Evolutionary conservation across 2,113 vertebrate species (phyloP), one percentile per base, ranked within the genome.

Genomic region (Leucoraja erinaceus): DNA sequence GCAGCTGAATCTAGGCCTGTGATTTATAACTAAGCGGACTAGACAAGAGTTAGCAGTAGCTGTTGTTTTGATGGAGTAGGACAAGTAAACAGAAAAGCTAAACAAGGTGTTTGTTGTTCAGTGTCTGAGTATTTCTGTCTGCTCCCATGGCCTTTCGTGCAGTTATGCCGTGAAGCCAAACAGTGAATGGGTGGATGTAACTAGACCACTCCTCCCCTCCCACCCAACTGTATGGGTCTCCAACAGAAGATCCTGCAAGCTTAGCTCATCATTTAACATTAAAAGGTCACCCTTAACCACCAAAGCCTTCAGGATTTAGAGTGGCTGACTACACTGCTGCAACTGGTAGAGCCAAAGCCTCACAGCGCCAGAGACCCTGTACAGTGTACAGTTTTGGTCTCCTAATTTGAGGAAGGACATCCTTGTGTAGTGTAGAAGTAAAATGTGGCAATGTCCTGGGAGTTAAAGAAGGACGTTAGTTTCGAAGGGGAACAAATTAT

Each of bases 71-170:
- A 83, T 56, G 47, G 79, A 83, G 47, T 22, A 10, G 54, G 79
- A 83, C 56, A 83, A 83, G 79, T 83, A 83, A 83, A 83, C 79
- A 83, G 79, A 54, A 18, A 83, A 83, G 56, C 79, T 25, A 83
- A 83, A 83, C 79, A 83, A 83, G 79, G 79, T 83, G 79, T 83
- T 83, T 83, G 79, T 83, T 83, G 79, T 83, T 83, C 79, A 56
- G 47, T 83, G 38, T 22, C 79, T 83, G 79, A 83, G 56, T 83
- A 83, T 83, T 83, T 83, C 47, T 83, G 79, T 83, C 79, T 83
- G 79, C 79, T 47, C 79, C 56, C 20, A 54, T 54, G 20, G 47
- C 18, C 25, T 83, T 54, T 83, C 22, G 79, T 83, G 79, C 79
- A 83, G 79, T 83, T 25, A 83, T 83, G 47, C 16, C 56, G 9